Evolutionary conservation across 2,113 vertebrate species (phyloP).

Genomic region (Anarrhichthys ocellatus): DNA sequence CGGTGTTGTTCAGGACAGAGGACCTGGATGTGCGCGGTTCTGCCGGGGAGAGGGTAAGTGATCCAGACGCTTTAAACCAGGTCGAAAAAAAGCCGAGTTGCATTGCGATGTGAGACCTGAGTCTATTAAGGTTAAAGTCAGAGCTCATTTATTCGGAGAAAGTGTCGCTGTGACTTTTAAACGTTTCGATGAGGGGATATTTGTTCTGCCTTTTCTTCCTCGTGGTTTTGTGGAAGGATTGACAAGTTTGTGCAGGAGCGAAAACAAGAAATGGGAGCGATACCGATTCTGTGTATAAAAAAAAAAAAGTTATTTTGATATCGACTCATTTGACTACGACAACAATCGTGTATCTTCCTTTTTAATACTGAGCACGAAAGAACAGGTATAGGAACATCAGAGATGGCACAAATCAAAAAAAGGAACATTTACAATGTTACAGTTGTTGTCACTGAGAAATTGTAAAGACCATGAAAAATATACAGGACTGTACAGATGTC

Average conservation of each 20-base stretch:
- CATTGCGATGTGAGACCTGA: too few species aligned
- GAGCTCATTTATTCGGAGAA: neutral
- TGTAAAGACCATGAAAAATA: neutral
- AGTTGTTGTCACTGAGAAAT: neutral
- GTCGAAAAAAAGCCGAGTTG: neutral
- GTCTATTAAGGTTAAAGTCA: neutral
- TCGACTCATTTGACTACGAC: neutral
- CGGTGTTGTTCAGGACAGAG: conserved; percentile 1
- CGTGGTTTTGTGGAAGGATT: neutral
- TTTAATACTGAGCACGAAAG: neutral
- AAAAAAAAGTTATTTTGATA: neutral
- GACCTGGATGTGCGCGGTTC: conserved; percentile 2
- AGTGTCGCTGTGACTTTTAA: neutral
- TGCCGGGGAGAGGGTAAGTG: conserved; percentile 45
- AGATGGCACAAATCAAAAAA: neutral
- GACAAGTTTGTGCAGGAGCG: neutral
- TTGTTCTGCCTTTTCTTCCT: neutral
- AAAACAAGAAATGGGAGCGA: neutral
- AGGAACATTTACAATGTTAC: too few species aligned
- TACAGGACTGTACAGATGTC: neutral
- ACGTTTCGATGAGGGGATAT: neutral
- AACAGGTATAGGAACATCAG: neutral
- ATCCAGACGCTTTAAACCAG: neutral
- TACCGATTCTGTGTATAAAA: neutral
- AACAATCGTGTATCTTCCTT: neutral